Base-by-base conservation (phyloP, 2,888 invertebrate genomes). In the Apodemia duryi region DNA sequence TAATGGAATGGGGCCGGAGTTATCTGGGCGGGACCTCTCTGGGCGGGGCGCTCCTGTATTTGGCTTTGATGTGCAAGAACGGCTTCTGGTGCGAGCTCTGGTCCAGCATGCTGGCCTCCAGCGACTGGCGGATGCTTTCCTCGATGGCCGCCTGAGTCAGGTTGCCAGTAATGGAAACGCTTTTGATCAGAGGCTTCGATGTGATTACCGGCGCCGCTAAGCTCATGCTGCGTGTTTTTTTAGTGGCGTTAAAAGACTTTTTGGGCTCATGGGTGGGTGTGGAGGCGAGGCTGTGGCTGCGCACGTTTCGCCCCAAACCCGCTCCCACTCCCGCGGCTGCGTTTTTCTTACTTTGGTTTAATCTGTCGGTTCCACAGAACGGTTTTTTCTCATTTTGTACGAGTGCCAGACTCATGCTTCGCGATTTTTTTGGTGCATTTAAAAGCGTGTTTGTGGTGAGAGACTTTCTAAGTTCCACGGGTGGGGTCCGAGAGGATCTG, bases 11-110 rank as follows among this genome's bases (percentile, higher is more conserved):
- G 72, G 72, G 64, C 66, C 29, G 65, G 64, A 54, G 67, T 90
- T 92, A 92, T 92, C 92, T 91, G 67, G 94, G 93, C 63, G 95
- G 94, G 51, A 92, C 90, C 79, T 92, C 93, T 63, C 93, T 84
- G 74, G 94, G 94, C 69, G 95, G 94, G 66, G 94, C 93, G 85
- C 95, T 95, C 76, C 95, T 92, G 82, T 95, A 95, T 84, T 95
- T 95, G 82, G 95, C 94, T 78, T 95, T 94, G 79, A 95, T 95
- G 88, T 95, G 95, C 74, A 95, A 88, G 84, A 94, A 95, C 72
- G 93, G 91, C 74, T 92, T 91, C 75, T 92, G 92, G 68, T 86
- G 72, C 61, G 79, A 78, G 67, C 75, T 80, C 68, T 84, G 79
- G 72, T 86, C 88, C n/a, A 80, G 84, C 68, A 90, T 84, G 70